These are phyloP conservation scores for Rhegmatorhina hoffmannsi DNA, from an alignment of 2,113 vertebrate species.

Conservation along the genomic window DNA sequence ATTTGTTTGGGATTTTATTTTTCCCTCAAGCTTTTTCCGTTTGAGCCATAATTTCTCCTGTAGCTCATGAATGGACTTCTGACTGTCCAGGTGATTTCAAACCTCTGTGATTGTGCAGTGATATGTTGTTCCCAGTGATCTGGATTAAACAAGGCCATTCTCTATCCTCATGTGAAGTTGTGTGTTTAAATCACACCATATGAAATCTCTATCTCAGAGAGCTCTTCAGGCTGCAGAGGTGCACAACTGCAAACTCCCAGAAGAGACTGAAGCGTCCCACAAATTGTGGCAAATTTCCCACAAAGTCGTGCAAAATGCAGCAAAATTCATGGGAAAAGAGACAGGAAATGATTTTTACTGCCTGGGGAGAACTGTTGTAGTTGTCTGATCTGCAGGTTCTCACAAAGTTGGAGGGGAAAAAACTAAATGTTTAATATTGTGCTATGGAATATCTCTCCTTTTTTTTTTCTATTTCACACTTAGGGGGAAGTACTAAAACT, in stretches of 20 bases:
- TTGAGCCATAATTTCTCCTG: not conserved
- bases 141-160: conserved; percentile 42
- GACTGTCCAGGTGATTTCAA: not conserved
- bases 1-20: rapidly evolving
- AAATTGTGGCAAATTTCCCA: conserved; percentile 74
- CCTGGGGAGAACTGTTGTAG: conserved; percentile 62
- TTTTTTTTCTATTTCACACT: conserved; percentile 52
- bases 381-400: conserved; percentile 70
- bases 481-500: conserved; percentile 39
- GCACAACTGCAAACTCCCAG: conserved; percentile 64
- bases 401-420: conserved; percentile 15
- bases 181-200: conserved; percentile 23
- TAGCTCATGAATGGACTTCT: not conserved
- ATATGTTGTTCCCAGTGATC: conserved; percentile 30
- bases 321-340: conserved; percentile 74
- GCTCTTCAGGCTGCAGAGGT: conserved; percentile 28
- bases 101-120: not conserved
- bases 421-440: conserved; percentile 63
- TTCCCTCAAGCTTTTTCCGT: not conserved
- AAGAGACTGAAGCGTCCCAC: conserved; percentile 46
- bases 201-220: conserved; percentile 56
- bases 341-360: conserved; percentile 74
- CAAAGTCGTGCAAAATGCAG: conserved; percentile 70
- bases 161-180: conserved; percentile 12
- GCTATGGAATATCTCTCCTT: conserved; percentile 13